Evolutionary conservation across 1,140 invertebrate genomes (phyloP).

Genomic region (Vanessa tameamea): DNA sequence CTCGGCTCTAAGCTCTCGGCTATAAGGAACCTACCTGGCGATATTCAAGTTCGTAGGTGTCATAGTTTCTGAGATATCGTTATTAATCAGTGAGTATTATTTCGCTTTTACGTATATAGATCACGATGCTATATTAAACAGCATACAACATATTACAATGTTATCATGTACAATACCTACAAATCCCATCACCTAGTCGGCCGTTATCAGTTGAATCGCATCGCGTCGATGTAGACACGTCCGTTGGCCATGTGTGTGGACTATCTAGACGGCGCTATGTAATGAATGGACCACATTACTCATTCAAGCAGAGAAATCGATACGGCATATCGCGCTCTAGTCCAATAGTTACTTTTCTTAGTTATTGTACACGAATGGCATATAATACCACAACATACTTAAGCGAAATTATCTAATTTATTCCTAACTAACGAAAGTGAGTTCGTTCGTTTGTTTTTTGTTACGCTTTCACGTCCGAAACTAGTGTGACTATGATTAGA

Average conservation of each 20-base stretch:
- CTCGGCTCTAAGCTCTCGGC: too few relatives aligned
- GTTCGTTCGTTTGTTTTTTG: too few relatives aligned
- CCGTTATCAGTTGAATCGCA: conserved; percentile 25
- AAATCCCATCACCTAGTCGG: conserved; percentile 1
- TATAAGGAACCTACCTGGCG: too few relatives aligned
- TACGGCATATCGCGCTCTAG: conserved; percentile 10
- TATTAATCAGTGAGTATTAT: too few relatives aligned
- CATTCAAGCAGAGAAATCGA: conserved; percentile 30
- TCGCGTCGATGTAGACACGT: conserved; percentile 16
- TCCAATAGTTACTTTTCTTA: background rate
- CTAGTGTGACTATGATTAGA: too few relatives aligned
- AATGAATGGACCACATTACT: conserved; percentile 31
- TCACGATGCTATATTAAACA: too few relatives aligned
- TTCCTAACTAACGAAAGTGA: background rate
- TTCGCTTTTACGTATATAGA: too few relatives aligned
- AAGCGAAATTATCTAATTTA: background rate
- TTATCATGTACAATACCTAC: background rate
- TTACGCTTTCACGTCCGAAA: too few relatives aligned
- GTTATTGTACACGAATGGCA: background rate
- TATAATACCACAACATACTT: background rate
- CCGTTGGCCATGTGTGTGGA: conserved; percentile 16
- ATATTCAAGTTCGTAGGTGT: too few relatives aligned
- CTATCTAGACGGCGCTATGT: conserved; percentile 21
- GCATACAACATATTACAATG: too few relatives aligned
- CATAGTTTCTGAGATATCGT: too few relatives aligned